Conservation (phyloP, 53 echinoderm and acorn worm species). For the Henricia sp. region DNA sequence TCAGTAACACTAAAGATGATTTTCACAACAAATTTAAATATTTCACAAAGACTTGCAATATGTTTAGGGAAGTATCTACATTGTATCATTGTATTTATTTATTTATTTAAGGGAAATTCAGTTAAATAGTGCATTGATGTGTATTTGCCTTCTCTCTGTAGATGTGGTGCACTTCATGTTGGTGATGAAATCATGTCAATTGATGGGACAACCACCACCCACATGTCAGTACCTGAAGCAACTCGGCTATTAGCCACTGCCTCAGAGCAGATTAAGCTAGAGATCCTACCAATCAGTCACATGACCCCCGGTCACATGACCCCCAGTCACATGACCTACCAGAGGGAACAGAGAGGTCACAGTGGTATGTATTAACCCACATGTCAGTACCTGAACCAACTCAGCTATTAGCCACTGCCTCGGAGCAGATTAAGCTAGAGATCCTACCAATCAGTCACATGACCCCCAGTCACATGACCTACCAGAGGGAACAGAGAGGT, state of each 20-base stretch:
- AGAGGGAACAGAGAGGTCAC: not conserved
- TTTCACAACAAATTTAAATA: no score
- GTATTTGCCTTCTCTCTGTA: constrained; percentile 30
- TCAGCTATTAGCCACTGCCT: constrained; percentile 83
- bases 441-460: constrained; percentile 98
- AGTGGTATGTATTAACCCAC: constrained; percentile 28
- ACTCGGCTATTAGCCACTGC: constrained; percentile 88
- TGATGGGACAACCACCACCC: constrained; percentile 78
- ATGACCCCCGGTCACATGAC: constrained; percentile 91
- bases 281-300: constrained; percentile 97
- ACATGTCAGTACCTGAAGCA: constrained; percentile 96
- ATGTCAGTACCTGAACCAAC: no score
- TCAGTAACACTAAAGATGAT: no score
- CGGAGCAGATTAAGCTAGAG: constrained; percentile 97
- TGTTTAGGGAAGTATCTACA: no score
- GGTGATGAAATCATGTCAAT: constrained; percentile 98
- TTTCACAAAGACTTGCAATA: no score
- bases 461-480: constrained; percentile 86
- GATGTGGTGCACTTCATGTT: constrained; percentile 95
- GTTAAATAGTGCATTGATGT: no score
- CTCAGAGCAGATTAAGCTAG: constrained; percentile 93
- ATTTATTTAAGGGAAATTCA: no score
- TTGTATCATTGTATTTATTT: no score
- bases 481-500: constrained; percentile 19
- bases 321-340: no score